phyloP scores from a whole-genome alignment of 1,140 invertebrate species.

The Brevipalpus yothersi region DNA sequence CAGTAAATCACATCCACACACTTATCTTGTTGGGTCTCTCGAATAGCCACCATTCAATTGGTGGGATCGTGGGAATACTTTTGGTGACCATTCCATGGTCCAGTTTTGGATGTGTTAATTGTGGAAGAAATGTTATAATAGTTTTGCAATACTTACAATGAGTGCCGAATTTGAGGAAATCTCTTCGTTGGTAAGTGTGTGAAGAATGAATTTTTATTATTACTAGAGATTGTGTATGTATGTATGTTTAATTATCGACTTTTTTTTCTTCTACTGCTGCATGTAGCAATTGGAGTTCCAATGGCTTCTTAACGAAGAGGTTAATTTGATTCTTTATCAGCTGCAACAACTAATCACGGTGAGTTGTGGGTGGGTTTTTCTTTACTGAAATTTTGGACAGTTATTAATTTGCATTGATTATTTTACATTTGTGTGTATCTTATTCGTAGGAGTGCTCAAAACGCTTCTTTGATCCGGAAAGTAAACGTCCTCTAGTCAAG shows the following conservation, averaged over 20 bases:
- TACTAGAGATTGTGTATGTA: too few relatives aligned
- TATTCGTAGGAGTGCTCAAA: slow-evolving; percentile 14
- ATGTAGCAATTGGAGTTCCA: slow-evolving; percentile 76
- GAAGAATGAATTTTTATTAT: background rate
- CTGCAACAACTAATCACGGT: slow-evolving; percentile 56
- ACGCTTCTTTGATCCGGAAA: slow-evolving; percentile 34
- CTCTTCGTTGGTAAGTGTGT: background rate
- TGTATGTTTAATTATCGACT: too few relatives aligned
- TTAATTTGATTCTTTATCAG: slow-evolving; percentile 56
- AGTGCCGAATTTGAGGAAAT: background rate
- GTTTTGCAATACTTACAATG: too few relatives aligned
- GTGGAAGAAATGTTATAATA: too few relatives aligned
- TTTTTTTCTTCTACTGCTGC: background rate
- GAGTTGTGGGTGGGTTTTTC: slow-evolving; percentile 11
- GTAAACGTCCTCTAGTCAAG: slow-evolving; percentile 43
- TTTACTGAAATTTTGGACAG: too few relatives aligned
- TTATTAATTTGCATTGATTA: background rate
- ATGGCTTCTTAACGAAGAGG: slow-evolving; percentile 68
- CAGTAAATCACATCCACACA: too few relatives aligned
- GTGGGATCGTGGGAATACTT: too few relatives aligned
- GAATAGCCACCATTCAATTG: too few relatives aligned
- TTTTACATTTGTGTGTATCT: slow-evolving; percentile 2
- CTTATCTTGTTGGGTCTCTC: too few relatives aligned
- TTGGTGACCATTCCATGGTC: too few relatives aligned
- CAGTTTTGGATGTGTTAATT: too few relatives aligned